phyloP scores from a whole-genome alignment of 1,140 invertebrate genomes.

The Pogonomyrmex californicus region DNA sequence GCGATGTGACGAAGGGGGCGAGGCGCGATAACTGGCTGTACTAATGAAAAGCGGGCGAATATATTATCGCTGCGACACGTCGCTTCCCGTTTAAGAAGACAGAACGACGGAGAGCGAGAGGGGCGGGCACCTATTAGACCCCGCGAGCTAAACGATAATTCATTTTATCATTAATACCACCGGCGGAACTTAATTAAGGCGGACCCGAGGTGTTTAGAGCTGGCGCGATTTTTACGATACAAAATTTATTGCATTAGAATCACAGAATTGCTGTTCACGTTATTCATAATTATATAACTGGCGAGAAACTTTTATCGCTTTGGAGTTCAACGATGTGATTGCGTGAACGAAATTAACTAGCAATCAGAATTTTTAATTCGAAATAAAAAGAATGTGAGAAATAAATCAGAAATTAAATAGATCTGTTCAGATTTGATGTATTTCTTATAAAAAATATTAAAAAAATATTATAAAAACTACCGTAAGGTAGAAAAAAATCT shows the following conservation, averaged over 20 bases:
- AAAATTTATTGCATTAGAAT: slow-evolving; percentile 16
- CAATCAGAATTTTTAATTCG: not conserved
- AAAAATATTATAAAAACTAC: not conserved
- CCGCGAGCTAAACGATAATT: slow-evolving; percentile 33
- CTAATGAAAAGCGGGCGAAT: slow-evolving; percentile 40
- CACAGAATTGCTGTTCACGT: slow-evolving; percentile 3
- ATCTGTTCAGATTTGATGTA: not conserved
- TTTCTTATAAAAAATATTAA: not conserved
- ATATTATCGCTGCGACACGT: slow-evolving; percentile 37
- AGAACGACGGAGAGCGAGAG: not conserved
- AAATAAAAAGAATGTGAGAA: not conserved
- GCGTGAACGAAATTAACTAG: not conserved
- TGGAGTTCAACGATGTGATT: not conserved
- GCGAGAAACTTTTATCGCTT: not conserved
- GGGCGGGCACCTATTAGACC: not conserved
- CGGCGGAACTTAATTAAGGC: slow-evolving; percentile 38
- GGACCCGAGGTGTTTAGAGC: slow-evolving; percentile 23
- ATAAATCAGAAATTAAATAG: not conserved
- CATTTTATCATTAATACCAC: slow-evolving; percentile 52
- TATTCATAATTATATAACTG: slow-evolving; percentile 19
- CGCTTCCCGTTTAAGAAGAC: slow-evolving; percentile 17
- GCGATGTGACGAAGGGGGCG: not conserved
- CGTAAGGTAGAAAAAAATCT: not conserved
- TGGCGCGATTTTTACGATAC: slow-evolving; percentile 46
- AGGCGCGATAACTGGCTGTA: slow-evolving; percentile 41